These are phyloP conservation scores for Colius striatus DNA, from an alignment of 2,113 vertebrate species.

Conservation along the genomic window DNA sequence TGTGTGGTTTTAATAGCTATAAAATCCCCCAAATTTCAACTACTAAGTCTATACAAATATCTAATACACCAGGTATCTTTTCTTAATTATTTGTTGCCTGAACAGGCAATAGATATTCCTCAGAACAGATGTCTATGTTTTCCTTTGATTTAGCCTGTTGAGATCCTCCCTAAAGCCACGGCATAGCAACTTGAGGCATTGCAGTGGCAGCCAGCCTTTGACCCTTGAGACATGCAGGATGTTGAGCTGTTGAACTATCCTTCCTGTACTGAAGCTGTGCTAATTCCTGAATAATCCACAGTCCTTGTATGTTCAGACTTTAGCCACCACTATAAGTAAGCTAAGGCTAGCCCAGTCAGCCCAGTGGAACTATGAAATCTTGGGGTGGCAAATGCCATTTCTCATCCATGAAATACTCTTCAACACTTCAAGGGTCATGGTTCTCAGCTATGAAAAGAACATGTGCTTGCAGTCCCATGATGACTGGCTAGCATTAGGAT, in stretches of 20 bases:
- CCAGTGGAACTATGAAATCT: not conserved
- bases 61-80: not conserved
- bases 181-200: not conserved
- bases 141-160: not conserved
- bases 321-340: not conserved
- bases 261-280: not conserved
- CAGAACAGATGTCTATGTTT: not conserved
- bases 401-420: not conserved
- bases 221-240: not conserved
- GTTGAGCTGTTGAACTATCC: not conserved
- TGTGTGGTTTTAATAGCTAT: not conserved
- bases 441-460: not conserved
- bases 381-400: not conserved
- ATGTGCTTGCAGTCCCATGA: not conserved
- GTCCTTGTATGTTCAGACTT: not conserved
- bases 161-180: not conserved
- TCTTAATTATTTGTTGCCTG: not conserved
- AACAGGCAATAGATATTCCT: not conserved
- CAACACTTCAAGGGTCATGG: not conserved
- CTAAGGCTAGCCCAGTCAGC: not conserved
- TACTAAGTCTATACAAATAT: not conserved
- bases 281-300: not conserved
- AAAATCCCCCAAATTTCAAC: not conserved
- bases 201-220: not conserved
- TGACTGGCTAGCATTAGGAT: not conserved